Percentiles rank a stretch among this genome's conserved stretches.
These are phyloP conservation scores for Pelobates cultripes DNA, from an alignment of 2,797 vertebrate species.

Conservation along the genomic window DNA sequence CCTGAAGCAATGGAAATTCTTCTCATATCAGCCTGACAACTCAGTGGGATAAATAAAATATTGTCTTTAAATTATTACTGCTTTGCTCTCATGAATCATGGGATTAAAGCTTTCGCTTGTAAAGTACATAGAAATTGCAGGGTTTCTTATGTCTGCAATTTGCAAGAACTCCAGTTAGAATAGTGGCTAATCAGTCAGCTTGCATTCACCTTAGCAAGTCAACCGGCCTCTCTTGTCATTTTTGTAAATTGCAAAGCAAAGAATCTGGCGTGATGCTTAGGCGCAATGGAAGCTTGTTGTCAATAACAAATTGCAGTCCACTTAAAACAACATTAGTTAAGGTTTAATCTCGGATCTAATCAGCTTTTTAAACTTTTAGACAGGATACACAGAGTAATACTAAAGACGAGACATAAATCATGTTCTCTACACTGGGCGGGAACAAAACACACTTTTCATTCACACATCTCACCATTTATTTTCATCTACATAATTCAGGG, in stretches of 20 bases:
- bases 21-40: constrained; percentile 77
- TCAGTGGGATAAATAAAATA: constrained; percentile 80
- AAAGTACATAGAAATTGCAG: constrained; percentile 82
- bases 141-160: constrained; percentile 80
- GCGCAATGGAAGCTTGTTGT: constrained; percentile 71
- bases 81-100: constrained; percentile 78
- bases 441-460: constrained; percentile 64
- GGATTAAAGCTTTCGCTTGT: constrained; percentile 80
- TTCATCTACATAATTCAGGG: constrained; percentile 38
- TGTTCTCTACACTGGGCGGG: constrained; percentile 65
- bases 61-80: constrained; percentile 82
- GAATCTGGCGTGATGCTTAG: constrained; percentile 73
- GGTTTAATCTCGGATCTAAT: constrained; percentile 77
- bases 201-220: constrained; percentile 77
- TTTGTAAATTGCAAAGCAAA: constrained; percentile 79
- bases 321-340: constrained; percentile 82
- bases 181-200: constrained; percentile 81
- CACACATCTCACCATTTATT: constrained; percentile 37
- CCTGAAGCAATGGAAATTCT: constrained; percentile 77
- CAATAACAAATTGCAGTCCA: constrained; percentile 78
- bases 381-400: constrained; percentile 73
- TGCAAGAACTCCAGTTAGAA: constrained; percentile 80
- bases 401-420: constrained; percentile 75
- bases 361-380: constrained; percentile 75
- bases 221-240: constrained; percentile 78